Base-by-base conservation (phyloP, 2,888 invertebrate species). In the Synergus laeviventris region DNA sequence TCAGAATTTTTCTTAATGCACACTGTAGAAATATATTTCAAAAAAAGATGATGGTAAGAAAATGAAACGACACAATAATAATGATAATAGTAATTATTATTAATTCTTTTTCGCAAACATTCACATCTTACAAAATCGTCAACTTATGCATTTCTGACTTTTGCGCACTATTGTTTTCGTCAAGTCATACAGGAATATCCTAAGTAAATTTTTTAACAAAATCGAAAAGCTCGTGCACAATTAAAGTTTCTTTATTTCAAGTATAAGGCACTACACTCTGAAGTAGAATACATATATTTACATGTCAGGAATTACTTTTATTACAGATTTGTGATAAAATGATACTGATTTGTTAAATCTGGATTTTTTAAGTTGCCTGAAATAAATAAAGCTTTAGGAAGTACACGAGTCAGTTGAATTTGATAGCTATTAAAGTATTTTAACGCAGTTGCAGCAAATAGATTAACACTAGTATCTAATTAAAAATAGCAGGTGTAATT, bases 391-490 rank as follows among this genome's bases (percentile, higher is more conserved):
- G 9, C 56, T 56, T 56, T 56, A 5, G n/a, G 21, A 21, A 56
- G 56, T 56, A 12, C 56, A 56, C 21, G 21, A 56, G 18, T 56
- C 3, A 21, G 12, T 56, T 1, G 56, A 21, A 21, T 56, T 21
- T 56, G 9, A 7, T 12, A 21, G 18, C 12, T 56, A 56, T 21
- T 21, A 78, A 78, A 76, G 77, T 76, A 80, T 80, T 79, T 81
- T 81, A 81, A 82, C 81, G 84, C 84, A 79, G 83, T 31, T 5
- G 31, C 84, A 86, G 86, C 81, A 81, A 85, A 86, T 85, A 85
- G 84, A 81, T 81, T 82, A 82, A 62, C 82, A 75, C 82, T 87
- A 84, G 16, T 21, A 83, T 85, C 84, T 76, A 61, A 84, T 81
- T 82, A 82, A 80, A 80, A 84, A 11, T 81, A 76, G 77, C 78